Evolutionary conservation across 2,888 invertebrate species (phyloP), one percentile per base, ranked within the genome.

Genomic region (Amphipoea lucens): DNA sequence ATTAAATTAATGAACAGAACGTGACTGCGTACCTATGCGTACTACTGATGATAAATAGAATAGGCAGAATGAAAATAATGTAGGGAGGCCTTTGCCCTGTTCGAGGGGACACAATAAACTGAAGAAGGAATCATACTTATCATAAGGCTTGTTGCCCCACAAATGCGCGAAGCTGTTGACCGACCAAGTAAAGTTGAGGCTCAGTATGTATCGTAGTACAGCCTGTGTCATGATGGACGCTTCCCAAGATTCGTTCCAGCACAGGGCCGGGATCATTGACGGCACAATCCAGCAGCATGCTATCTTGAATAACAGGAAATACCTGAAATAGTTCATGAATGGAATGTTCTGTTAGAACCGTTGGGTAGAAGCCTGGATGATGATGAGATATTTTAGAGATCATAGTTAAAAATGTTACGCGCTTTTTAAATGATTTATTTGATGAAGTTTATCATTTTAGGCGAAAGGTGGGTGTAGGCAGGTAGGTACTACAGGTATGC

Each of bases 101-200:
- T 42, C 54, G 29, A 29, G 23, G n/a, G 42, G 7, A 23, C 9
- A 17, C 20, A 48, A 40, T 40, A 40, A n/a, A 63, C 9, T 66
- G 23, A 45, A 48, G 1, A 36, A 67, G 6, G 23, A 36, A 20
- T 54, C 93, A 97, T 92, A 98, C 98, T 95, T 97, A 91, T 99
- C 98, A 90, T 98, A 98, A 0, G 98, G 98, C 87, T 97, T 97
- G 84, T 97, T 97, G 79, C 98, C 98, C 97, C 98, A 98, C 71
- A 98, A 94, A 94, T 99, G 99, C 2, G 99, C 99, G 48, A 98
- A 98, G 90, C 98, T 98, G 93, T 99, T 99, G 29, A 99, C 99
- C 1, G 98, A 97, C 99, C 99, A 99, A 3, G 99, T 99, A 91
- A 98, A 98, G 95, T 99, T 98, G 79, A 99, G 97, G 4, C 97